phyloP scores from a whole-genome alignment of 2,888 invertebrate genomes.

The Ochropleura leucogaster region DNA sequence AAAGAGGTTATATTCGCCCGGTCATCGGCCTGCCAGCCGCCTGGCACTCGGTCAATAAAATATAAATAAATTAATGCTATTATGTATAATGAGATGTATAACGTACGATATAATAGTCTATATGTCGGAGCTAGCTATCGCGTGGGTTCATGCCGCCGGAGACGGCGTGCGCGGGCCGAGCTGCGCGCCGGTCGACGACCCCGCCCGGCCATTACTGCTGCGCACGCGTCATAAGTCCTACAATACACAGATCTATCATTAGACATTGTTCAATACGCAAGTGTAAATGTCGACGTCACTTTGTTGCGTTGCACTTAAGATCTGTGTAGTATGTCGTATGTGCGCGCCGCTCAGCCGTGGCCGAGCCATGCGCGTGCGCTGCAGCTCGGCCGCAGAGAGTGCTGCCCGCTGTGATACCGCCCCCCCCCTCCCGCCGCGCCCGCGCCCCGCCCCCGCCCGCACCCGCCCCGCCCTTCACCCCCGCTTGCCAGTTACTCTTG shows the following conservation, averaged over 20 bases:
- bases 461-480: constrained; percentile 35
- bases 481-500: constrained; percentile 53
- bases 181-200: constrained; percentile 16
- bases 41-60: constrained; percentile 72
- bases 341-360: constrained; percentile 1
- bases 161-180: constrained; percentile 21
- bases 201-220: constrained; percentile 12
- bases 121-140: constrained; percentile 79
- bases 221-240: neutral
- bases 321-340: neutral
- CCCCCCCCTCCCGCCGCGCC: constrained; percentile 57
- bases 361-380: neutral
- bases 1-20: constrained; percentile 74
- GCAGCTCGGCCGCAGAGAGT: constrained; percentile 51
- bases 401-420: constrained; percentile 82
- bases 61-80: constrained; percentile 69
- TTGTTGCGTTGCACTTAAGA: neutral
- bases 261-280: neutral
- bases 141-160: constrained; percentile 77
- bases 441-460: constrained; percentile 25
- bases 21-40: constrained; percentile 61
- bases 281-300: too few species aligned
- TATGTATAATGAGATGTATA: constrained; percentile 75
- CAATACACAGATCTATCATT: neutral
- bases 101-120: constrained; percentile 67